Conservation (phyloP, 2,888 invertebrate genomes). For the Geophilus truncorum region DNA sequence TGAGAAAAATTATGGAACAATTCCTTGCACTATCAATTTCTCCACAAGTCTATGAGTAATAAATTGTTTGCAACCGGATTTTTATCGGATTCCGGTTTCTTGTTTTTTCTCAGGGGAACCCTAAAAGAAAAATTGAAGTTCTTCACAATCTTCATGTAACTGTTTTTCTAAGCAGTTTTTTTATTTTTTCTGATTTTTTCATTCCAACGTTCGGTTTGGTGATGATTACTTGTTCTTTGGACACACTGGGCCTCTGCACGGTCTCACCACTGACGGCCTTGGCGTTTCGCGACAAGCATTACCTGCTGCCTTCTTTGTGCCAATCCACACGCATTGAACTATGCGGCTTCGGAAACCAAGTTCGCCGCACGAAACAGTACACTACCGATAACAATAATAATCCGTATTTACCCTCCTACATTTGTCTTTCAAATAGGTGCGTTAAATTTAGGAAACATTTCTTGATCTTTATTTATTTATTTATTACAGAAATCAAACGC, state of each 20-base stretch:
- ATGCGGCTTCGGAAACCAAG: conserved; percentile 82
- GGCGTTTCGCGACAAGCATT: conserved; percentile 73
- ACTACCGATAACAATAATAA: conserved; percentile 55
- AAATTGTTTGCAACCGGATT: background rate
- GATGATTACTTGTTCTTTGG: conserved; percentile 43
- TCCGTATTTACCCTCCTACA: no score
- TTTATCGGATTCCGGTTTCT: background rate
- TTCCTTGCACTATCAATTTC: background rate
- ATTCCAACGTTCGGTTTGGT: background rate
- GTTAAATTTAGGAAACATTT: no score
- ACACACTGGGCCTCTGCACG: conserved; percentile 69
- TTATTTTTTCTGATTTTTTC: background rate
- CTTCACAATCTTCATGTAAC: background rate
- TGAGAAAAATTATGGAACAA: conserved; percentile 6
- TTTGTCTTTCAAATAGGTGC: no score
- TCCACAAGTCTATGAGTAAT: background rate
- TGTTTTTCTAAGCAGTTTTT: background rate
- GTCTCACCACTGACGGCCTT: conserved; percentile 70
- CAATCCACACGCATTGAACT: conserved; percentile 88
- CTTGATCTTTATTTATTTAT: no score
- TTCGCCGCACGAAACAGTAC: conserved; percentile 74
- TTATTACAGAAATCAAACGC: no score
- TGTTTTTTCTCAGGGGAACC: background rate
- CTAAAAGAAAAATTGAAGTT: background rate
- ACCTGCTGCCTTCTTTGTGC: conserved; percentile 74